Base-by-base conservation (phyloP, 1,140 invertebrate genomes). In the Trypoxylus dichotomus region DNA sequence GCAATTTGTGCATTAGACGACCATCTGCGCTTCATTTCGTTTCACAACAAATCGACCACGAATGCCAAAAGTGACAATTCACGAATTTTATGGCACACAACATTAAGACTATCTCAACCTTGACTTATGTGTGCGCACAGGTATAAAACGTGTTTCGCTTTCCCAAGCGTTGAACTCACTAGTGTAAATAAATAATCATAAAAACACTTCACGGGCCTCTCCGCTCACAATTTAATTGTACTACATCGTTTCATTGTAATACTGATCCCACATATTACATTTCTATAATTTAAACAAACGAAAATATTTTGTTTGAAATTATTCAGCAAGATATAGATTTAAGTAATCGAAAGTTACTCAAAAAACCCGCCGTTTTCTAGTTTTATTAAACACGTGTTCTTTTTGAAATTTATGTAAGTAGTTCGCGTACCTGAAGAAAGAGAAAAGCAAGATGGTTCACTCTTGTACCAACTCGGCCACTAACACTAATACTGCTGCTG, bases 1-100 rank as follows among this genome's bases (percentile, higher is more conserved):
- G 91, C 90, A 80, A 90, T 89, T 86, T 91, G 90, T 87, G 91
- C 89, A 84, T 90, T 91, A 15, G 60, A 63, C 78, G 90, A 90
- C 91, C 91, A 92, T 88, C 91, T 89, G 84, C 91, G 90, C 88
- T 90, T 92, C 91, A 92, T 92, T 41, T 75, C 76, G 74, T 43
- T 54, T 68, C 19, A 3, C 24, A 13, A 68, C 24, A 13, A 27
- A 41, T 42, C 29, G 29, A 47, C 37, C 24, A 5, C 32, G 32
- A 68, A 68, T 68, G 27, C 27, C 60, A 15, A 68, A 68, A 68
- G 24, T 29, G 27, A 68, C 60, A 29, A 29, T 25, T 24, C 60
- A 68, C 60, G 11, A 29, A 24, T 68, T 29, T 29, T 60, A 27
- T 41, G 13, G 32, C n/a, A 7, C 60, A 15, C 77, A 19, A 25